Conservation (phyloP, 2,113 vertebrate species). For the Colius striatus region DNA sequence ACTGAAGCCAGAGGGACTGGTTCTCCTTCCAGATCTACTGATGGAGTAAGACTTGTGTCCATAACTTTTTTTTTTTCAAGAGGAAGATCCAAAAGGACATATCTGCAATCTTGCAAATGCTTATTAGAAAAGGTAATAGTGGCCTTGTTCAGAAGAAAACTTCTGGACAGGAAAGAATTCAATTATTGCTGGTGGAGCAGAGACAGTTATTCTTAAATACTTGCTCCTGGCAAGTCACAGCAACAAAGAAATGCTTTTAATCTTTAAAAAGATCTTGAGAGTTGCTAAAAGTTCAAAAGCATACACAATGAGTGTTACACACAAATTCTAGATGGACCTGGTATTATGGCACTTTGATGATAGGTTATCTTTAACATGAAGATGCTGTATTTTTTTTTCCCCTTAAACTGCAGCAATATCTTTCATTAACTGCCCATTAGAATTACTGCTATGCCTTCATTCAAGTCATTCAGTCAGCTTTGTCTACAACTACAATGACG, state of each 20-base stretch:
- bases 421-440: not conserved
- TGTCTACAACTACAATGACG: not conserved
- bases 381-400: not conserved
- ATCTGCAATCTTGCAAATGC: not conserved
- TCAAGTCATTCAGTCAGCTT: not conserved
- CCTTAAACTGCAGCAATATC: not conserved
- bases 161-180: not conserved
- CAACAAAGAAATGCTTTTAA: not conserved
- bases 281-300: not conserved
- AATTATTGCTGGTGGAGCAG: not conserved
- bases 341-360: not conserved
- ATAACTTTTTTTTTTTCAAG: not conserved
- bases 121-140: not conserved
- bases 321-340: not conserved
- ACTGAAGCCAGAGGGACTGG: not conserved
- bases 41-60: not conserved
- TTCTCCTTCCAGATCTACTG: not conserved
- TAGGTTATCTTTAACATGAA: not conserved
- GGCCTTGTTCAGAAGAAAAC: not conserved
- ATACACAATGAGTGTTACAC: not conserved
- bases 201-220: conserved; percentile 3
- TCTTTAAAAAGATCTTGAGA: not conserved
- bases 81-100: not conserved
- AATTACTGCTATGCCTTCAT: not conserved
- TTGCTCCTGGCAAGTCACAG: not conserved